These are phyloP conservation scores for Proteles cristata DNA, from an alignment of 2,113 vertebrate genomes.

Conservation along the genomic window DNA sequence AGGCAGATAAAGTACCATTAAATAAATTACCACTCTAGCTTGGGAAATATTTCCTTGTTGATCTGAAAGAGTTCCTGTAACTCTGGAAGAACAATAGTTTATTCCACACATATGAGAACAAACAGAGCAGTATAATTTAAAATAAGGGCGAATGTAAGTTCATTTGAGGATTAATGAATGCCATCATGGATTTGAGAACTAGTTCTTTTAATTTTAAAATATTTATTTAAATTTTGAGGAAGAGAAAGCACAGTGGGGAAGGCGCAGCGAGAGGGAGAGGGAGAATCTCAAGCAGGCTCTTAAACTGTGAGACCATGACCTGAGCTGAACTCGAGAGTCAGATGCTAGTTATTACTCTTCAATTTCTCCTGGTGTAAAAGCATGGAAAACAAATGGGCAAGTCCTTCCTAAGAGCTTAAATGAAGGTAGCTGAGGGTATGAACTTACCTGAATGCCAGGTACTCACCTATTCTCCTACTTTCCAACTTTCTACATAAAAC, in stretches of 20 bases:
- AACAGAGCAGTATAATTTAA: slow-evolving; percentile 31
- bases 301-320: too few species aligned
- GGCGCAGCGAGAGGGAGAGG: too few species aligned
- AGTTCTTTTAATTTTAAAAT: not conserved
- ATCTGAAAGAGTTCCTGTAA: not conserved
- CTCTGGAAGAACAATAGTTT: not conserved
- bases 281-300: too few species aligned
- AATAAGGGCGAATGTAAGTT: slow-evolving; percentile 19
- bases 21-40: slow-evolving; percentile 28
- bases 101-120: not conserved
- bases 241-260: too few species aligned
- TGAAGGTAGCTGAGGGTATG: not conserved
- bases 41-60: not conserved
- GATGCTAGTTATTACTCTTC: not conserved
- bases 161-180: not conserved
- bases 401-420: not conserved
- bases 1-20: not conserved
- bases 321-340: too few species aligned
- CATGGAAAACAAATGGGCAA: not conserved
- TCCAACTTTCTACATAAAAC: not conserved
- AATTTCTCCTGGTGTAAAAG: not conserved
- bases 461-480: not conserved
- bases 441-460: not conserved
- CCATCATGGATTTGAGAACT: not conserved
- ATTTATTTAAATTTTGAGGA: too few species aligned